A percentile compares a stretch with the other conserved stretches of the same genome.
Evolutionary conservation across 23 tunicate species (phyloP).

Genomic region (Botrylloides violaceus): DNA sequence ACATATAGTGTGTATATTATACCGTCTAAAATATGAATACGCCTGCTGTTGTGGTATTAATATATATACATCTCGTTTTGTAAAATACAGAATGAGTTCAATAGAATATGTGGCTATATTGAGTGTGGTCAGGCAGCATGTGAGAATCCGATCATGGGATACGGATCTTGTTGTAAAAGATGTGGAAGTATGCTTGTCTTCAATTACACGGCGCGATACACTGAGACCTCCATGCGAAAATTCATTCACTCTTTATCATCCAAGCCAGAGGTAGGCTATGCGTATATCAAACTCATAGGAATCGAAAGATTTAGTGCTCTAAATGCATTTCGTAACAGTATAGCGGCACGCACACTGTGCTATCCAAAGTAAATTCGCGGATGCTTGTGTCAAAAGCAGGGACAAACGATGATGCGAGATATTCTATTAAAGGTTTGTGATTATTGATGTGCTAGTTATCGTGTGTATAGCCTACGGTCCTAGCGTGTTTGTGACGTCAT

Average conservation of each 20-base stretch:
- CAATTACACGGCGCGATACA: constrained; percentile 33
- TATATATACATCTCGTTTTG: no score
- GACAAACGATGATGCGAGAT: background rate
- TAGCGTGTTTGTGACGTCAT: no score
- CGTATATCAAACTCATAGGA: background rate
- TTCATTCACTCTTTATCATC: background rate
- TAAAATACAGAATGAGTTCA: constrained; percentile 9
- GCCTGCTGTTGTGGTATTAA: no score
- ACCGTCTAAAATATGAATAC: no score
- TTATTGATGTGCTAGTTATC: no score
- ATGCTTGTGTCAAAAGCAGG: background rate
- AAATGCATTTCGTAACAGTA: background rate
- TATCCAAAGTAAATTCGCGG: constrained; percentile 13
- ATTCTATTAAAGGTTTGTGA: background rate
- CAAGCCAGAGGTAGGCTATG: background rate
- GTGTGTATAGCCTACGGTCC: background rate
- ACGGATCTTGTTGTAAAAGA: constrained; percentile 49
- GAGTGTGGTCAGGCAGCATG: constrained; percentile 10
- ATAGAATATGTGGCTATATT: constrained; percentile 3
- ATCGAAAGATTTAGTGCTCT: background rate
- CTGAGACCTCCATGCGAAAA: constrained; percentile 37
- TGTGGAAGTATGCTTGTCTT: constrained; percentile 64
- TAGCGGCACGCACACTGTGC: background rate
- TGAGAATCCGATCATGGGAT: constrained; percentile 25
- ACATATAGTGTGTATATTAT: no score